Conservation (phyloP, 2,113 vertebrate species). For the Clarias gariepinus region DNA sequence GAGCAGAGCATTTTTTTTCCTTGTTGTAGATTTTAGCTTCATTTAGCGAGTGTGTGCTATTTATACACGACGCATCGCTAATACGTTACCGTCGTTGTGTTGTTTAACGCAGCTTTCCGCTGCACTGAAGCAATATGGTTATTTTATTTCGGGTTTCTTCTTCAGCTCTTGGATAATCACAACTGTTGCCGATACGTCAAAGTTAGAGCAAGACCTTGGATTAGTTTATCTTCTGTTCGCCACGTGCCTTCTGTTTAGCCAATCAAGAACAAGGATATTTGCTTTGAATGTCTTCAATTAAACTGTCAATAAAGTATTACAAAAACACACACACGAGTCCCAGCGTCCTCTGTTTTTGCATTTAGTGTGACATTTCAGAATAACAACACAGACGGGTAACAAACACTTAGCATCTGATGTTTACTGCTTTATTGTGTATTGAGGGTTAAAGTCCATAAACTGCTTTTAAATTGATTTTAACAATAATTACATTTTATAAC, state of each 20-base stretch:
- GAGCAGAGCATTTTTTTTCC: slow-evolving; percentile 58
- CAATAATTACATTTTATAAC: neutral
- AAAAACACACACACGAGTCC: slow-evolving; percentile 33
- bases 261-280: slow-evolving; percentile 60
- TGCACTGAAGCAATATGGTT: slow-evolving; percentile 9
- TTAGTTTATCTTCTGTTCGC: neutral
- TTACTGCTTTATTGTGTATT: neutral
- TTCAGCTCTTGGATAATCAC: slow-evolving; percentile 11
- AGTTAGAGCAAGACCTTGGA: neutral
- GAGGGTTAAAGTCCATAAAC: neutral
- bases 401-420: neutral
- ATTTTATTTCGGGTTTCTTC: neutral
- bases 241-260: slow-evolving; percentile 61
- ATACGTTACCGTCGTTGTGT: slow-evolving; percentile 31
- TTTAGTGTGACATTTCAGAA: neutral
- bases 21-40: slow-evolving; percentile 47
- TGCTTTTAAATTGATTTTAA: neutral
- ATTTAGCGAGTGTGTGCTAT: slow-evolving; percentile 30
- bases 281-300: slow-evolving; percentile 68
- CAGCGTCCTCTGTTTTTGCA: neutral
- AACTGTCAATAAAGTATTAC: slow-evolving; percentile 70
- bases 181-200: slow-evolving; percentile 13
- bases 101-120: neutral
- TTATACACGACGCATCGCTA: slow-evolving; percentile 39
- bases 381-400: neutral